Base-by-base conservation (phyloP, 2,888 invertebrate species). In the Epirrhoe tristata region DNA sequence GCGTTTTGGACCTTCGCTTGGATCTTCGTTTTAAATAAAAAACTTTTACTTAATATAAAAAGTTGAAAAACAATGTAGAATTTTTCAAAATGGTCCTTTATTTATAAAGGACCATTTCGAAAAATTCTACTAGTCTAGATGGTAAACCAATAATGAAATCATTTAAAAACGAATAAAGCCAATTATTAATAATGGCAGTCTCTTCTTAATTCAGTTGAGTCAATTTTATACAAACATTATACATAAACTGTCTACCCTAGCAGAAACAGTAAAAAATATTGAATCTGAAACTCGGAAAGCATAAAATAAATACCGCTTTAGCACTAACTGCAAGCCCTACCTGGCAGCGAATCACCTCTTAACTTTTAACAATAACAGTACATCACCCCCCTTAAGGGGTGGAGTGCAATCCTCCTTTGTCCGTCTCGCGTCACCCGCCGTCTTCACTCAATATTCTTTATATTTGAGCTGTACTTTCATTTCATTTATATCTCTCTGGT, bases 391-490 rank as follows among this genome's bases (percentile, higher is more conserved):
- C 88, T 90, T 90, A 89, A 90, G 74, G 83, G 89, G 82, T 77
- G 84, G 83, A 84, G 82, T 89, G 88, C 90, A 90, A 90, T 89
- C 90, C 87, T 85, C 86, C 89, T 86, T 86, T 87, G 89, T 90
- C 86, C 85, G 87, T 87, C 86, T 83, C 85, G 75, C 85, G 85
- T 89, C 88, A 87, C 86, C 85, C 86, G 77, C 77, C 77, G 81
- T 80, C 82, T 82, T 83, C 84, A 80, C 81, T 82, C 85, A 82
- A 78, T 81, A 78, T 77, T 81, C 72, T 78, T 80, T 77, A 79
- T 72, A 70, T 73, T 63, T 63, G 66, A 63, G 53, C 63, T 58
- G 53, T 43, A 31, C 34, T 34, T 7, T 34, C 34, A 12, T 56
- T 56, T 56, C 24, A 71, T 58, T 48, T 48, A 10, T 54, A 32